Conservation (phyloP, 2,113 vertebrate species). For the Miniopterus natalensis region DNA sequence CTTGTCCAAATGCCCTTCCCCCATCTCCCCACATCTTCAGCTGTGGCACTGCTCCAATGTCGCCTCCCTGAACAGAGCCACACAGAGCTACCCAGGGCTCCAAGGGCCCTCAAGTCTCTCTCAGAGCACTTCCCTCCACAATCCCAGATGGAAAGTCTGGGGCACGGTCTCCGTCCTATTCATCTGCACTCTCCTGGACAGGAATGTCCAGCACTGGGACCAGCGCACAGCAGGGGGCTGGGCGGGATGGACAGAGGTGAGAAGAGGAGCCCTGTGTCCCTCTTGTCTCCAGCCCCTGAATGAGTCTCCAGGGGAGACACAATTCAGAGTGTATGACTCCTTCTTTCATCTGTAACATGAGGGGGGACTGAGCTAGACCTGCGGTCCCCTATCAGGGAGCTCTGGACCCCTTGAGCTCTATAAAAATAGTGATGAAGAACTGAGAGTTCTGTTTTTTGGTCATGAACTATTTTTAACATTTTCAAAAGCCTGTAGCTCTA, state of each 20-base stretch:
- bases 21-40: not conserved
- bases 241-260: not conserved
- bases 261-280: not conserved
- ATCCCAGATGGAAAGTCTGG: not conserved
- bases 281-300: not conserved
- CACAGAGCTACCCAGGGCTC: not conserved
- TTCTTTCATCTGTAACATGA: not conserved
- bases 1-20: not conserved
- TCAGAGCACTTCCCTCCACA: not conserved
- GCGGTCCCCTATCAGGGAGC: not conserved
- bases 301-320: not conserved
- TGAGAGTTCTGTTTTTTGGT: not conserved
- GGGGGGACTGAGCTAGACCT: not conserved
- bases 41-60: not conserved
- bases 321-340: not conserved
- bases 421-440: not conserved
- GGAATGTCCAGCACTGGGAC: not conserved
- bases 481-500: conserved; percentile 4
- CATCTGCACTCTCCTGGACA: not conserved
- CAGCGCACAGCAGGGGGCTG: not conserved
- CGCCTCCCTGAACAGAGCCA: not conserved
- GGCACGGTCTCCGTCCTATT: not conserved
- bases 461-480: conserved; percentile 58
- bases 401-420: not conserved
- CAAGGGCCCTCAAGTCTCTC: not conserved